Evolutionary conservation across 2,888 invertebrate species (phyloP), one percentile per base, ranked within the genome.

Genomic region (Cylloceria caligata): DNA sequence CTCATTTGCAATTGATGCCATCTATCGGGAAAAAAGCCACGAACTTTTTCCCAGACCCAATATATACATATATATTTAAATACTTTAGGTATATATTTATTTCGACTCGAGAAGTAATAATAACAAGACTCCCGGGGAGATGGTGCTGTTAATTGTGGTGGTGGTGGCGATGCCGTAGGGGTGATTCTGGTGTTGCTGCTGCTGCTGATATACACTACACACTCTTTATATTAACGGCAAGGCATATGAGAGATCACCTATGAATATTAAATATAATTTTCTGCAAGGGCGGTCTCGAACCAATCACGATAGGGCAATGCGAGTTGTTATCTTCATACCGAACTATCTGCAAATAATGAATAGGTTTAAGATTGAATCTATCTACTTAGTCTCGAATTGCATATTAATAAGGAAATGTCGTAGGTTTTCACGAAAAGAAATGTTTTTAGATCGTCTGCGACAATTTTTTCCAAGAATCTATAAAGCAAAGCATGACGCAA

Each of bases 181-280:
- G 55, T 52, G n/a, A n/a, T n/a, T n/a, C n/a, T n/a, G n/a, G n/a
- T n/a, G n/a, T n/a, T n/a, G n/a, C n/a, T n/a, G n/a, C n/a, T n/a
- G n/a, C n/a, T n/a, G n/a, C 52, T 42, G 74, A 55, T 75, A 69
- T 55, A 16, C 57, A 21, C 62, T 34, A 45, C 30, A 52, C 34
- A 19, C 62, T 73, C 47, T 67, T 68, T 57, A 68, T 60, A 60
- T 49, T 60, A 30, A 49, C 39, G 60, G 11, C 19, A 77, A 62
- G 30, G 49, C 52, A 69, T 71, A 60, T 34, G 52, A 19, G 39
- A 68, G 55, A 64, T 74, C 67, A 57, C 69, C 71, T 65, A 81
- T 76, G 76, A 76, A 84, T 80, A 78, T 64, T 65, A 78, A 73
- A 84, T 74, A 47, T 81, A 76, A 81, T 84, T 83, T 84, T 68